phyloP scores from a whole-genome alignment of 2,888 invertebrate species.

The Caenorhabditis afra region DNA sequence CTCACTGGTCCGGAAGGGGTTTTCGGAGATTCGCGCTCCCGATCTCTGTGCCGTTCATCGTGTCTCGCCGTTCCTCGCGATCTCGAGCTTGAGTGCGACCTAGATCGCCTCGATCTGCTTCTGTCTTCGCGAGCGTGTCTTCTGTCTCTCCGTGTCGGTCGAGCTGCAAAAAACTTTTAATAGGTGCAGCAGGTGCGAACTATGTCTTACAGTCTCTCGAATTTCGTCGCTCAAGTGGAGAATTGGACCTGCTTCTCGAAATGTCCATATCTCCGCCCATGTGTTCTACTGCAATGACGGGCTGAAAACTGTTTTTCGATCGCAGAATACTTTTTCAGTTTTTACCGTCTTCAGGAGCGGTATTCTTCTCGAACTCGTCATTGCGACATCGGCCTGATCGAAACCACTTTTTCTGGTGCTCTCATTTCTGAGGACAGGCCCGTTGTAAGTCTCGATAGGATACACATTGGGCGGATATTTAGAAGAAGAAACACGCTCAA shows the following conservation, averaged over 20 bases:
- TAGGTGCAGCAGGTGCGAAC: not conserved
- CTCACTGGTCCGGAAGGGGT: not conserved
- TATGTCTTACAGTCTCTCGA: not conserved
- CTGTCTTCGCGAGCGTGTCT: too few species aligned
- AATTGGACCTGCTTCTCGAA: constrained; percentile 32
- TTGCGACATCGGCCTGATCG: constrained; percentile 11
- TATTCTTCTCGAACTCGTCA: constrained; percentile 3
- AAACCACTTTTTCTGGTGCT: constrained; percentile 35
- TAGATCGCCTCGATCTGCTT: too few species aligned
- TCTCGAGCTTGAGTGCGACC: not conserved
- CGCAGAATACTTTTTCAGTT: not conserved
- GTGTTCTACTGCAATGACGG: constrained; percentile 24
- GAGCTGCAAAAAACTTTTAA: too few species aligned
- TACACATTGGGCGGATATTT: too few species aligned
- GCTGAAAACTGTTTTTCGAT: constrained; percentile 5
- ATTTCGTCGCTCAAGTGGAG: not conserved
- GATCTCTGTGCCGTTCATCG: not conserved
- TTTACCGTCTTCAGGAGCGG: constrained; percentile 35
- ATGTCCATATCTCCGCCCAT: constrained; percentile 56
- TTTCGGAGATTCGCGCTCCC: too few species aligned
- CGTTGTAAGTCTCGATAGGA: constrained; percentile 9
- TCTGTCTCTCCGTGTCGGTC: too few species aligned
- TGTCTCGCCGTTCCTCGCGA: not conserved
- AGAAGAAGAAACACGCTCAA: too few species aligned
- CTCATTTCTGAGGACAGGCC: not conserved